These are phyloP conservation scores for Bugulina stolonifera DNA, from an alignment of 2,888 invertebrate species.

Conservation along the genomic window DNA sequence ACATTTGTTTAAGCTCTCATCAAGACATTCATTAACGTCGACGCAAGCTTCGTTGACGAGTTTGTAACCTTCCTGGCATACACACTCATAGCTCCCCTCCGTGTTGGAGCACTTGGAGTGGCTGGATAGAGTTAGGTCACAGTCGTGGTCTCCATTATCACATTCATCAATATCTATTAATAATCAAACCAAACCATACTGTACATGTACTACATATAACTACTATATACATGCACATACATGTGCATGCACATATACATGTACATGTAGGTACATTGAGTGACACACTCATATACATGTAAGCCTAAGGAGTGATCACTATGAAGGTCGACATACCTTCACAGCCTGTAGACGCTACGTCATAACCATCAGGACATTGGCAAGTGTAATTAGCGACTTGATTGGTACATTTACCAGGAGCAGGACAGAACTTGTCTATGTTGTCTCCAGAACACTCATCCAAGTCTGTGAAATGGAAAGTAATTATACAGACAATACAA, in stretches of 20 bases:
- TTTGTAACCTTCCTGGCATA: conserved; percentile 31
- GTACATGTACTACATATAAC: no score
- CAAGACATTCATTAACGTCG: conserved; percentile 1
- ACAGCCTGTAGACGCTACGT: not conserved
- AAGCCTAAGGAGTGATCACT: no score
- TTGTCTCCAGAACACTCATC: conserved; percentile 63
- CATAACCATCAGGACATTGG: conserved; percentile 24
- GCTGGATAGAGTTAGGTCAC: conserved; percentile 1
- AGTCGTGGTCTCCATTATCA: conserved; percentile 25
- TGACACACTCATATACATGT: no score
- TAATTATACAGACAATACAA: no score
- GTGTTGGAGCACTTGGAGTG: conserved; percentile 38
- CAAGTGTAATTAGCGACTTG: not conserved
- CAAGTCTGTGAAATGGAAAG: conserved; percentile 61
- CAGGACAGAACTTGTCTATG: not conserved
- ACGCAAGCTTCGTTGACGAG: not conserved
- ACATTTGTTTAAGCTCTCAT: not conserved
- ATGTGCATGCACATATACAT: no score
- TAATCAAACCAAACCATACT: no score
- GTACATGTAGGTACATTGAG: no score
- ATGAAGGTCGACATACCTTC: no score
- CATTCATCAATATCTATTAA: conserved; percentile 29
- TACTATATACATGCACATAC: no score
- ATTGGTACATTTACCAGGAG: not conserved
- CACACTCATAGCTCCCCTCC: conserved; percentile 39